These are phyloP conservation scores for Cryptotis parvus DNA, from an alignment of 2,113 vertebrate species.

Conservation along the genomic window DNA sequence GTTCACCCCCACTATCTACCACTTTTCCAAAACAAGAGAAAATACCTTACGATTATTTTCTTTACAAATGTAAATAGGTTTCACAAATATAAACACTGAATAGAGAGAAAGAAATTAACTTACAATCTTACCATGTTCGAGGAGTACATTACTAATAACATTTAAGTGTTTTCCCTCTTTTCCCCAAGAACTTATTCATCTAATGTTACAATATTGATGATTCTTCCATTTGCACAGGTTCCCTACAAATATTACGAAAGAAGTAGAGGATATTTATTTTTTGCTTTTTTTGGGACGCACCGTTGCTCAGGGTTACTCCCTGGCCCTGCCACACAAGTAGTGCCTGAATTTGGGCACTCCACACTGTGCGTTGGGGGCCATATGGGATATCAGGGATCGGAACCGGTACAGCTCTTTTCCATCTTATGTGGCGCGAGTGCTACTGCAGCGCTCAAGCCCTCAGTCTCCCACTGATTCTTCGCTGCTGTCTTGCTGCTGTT, in stretches of 20 bases:
- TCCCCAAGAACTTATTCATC: conserved; percentile 10
- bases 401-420: too few relatives aligned
- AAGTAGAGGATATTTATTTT: conserved; percentile 47
- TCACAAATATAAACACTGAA: conserved; percentile 28
- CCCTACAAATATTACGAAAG: not conserved
- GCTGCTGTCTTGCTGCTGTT: too few relatives aligned
- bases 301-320: too few relatives aligned
- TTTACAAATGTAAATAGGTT: conserved; percentile 26
- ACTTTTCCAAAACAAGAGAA: not conserved
- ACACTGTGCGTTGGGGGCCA: too few relatives aligned
- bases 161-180: conserved; percentile 12
- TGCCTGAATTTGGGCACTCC: too few relatives aligned
- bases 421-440: too few relatives aligned
- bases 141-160: conserved; percentile 10
- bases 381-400: too few relatives aligned
- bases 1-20: too few relatives aligned
- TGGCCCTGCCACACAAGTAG: too few relatives aligned
- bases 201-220: conserved; percentile 32
- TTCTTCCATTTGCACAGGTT: conserved; percentile 30
- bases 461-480: too few relatives aligned
- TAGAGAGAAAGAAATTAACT: conserved; percentile 30
- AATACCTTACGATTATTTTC: not conserved
- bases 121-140: conserved; percentile 24
- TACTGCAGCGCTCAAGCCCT: too few relatives aligned
- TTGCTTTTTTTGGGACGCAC: too few relatives aligned